Conservation (phyloP, 1,140 invertebrate genomes). For the Drosophila punjabiensis region DNA sequence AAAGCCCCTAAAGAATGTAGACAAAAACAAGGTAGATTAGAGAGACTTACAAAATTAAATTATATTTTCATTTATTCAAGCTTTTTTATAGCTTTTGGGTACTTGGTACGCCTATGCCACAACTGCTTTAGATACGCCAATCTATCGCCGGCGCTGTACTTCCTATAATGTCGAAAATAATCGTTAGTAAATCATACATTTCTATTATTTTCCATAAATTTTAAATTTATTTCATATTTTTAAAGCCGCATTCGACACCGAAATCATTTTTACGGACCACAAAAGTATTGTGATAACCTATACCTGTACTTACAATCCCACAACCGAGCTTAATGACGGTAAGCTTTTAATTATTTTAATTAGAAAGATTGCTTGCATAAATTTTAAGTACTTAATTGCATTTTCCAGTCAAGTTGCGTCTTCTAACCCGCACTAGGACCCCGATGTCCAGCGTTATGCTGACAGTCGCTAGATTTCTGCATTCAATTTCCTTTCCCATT, state of each 20-base stretch:
- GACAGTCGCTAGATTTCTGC: neutral
- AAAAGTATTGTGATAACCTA: constrained; percentile 26
- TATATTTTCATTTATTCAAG: neutral
- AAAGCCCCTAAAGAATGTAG: constrained; percentile 11
- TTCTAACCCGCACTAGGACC: constrained; percentile 54
- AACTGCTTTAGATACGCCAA: constrained; percentile 26
- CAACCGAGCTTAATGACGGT: neutral
- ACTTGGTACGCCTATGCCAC: constrained; percentile 61
- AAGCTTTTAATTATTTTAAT: neutral
- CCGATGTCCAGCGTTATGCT: neutral
- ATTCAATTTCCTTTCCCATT: constrained; percentile 10
- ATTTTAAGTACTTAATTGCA: neutral
- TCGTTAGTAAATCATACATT: constrained; percentile 43
- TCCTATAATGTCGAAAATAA: constrained; percentile 46
- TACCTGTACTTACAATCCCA: constrained; percentile 12
- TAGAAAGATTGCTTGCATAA: neutral
- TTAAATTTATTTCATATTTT: neutral
- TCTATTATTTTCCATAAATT: neutral
- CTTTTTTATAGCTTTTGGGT: constrained; percentile 44
- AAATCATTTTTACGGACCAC: constrained; percentile 53
- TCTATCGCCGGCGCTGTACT: constrained; percentile 45
- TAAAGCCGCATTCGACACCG: constrained; percentile 40
- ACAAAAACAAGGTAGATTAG: constrained; percentile 17
- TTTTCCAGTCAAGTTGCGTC: constrained; percentile 25
- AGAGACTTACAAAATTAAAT: neutral